phyloP scores from a whole-genome alignment of 2,797 vertebrate genomes.

The Scolopax bukidnonensis region DNA sequence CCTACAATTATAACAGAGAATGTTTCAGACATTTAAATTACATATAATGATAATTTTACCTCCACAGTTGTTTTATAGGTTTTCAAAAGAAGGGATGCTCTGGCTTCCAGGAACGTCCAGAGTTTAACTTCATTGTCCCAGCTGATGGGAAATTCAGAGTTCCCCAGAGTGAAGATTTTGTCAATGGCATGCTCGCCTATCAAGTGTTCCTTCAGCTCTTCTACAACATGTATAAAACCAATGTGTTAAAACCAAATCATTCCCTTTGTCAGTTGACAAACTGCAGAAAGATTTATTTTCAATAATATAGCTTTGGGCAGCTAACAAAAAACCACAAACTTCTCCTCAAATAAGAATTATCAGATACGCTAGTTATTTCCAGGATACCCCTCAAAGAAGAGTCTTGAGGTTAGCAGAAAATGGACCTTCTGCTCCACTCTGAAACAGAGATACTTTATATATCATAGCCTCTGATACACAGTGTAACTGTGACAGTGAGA shows the following conservation, averaged over 20 bases:
- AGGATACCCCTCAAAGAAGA: neutral
- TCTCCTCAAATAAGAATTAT: neutral
- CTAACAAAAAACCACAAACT: neutral
- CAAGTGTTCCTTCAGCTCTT: slow-evolving; percentile 93
- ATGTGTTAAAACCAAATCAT: slow-evolving; percentile 32
- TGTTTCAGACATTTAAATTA: slow-evolving; percentile 16
- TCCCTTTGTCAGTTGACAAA: neutral
- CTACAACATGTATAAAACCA: slow-evolving; percentile 77
- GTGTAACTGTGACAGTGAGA: neutral
- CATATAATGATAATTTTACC: slow-evolving; percentile 75
- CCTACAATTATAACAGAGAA: neutral
- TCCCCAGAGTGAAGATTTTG: slow-evolving; percentile 95
- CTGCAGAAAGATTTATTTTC: neutral
- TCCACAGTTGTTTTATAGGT: slow-evolving; percentile 92
- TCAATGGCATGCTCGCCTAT: slow-evolving; percentile 91
- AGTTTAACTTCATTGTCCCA: slow-evolving; percentile 99
- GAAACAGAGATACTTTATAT: neutral
- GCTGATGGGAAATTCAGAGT: slow-evolving; percentile 94
- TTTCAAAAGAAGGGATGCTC: slow-evolving; percentile 93
- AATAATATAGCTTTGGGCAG: neutral
- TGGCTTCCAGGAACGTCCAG: slow-evolving; percentile 97
- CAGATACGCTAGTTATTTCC: neutral
- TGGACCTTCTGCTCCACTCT: neutral
- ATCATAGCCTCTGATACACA: neutral
- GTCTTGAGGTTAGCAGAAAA: neutral